phyloP scores from a whole-genome alignment of 2,888 invertebrate genomes.

The Sinohyriopsis cumingii region DNA sequence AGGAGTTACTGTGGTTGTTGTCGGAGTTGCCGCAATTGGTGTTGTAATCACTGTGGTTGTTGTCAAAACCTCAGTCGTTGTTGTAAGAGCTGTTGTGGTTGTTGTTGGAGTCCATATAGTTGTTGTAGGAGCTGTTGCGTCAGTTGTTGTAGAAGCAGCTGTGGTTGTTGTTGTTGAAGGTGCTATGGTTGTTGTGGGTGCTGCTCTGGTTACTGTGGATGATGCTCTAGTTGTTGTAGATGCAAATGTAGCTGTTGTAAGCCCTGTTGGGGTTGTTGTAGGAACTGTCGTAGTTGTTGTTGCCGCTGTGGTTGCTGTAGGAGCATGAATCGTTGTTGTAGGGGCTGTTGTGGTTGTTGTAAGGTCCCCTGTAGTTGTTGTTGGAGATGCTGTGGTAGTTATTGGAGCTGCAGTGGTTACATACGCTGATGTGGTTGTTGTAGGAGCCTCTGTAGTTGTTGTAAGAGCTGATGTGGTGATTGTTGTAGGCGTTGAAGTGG shows the following conservation, averaged over 20 bases:
- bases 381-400: not conserved
- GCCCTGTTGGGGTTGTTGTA: not conserved
- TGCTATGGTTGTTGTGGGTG: slow-evolving; percentile 6
- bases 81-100: slow-evolving; percentile 1
- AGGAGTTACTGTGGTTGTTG: slow-evolving; percentile 2
- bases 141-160: not conserved
- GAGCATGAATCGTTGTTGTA: not conserved
- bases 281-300: slow-evolving; percentile 3
- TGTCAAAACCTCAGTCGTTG: not conserved
- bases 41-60: slow-evolving; percentile 7
- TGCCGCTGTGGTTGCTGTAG: not conserved
- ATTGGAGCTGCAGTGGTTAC: not conserved
- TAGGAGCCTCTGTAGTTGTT: not conserved
- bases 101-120: slow-evolving; percentile 5
- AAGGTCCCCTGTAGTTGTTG: not conserved
- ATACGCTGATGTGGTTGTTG: not conserved
- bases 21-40: slow-evolving; percentile 1
- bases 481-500: slow-evolving; percentile 2
- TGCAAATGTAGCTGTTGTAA: slow-evolving; percentile 5
- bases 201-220: slow-evolving; percentile 1
- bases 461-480: not conserved
- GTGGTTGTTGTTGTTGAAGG: slow-evolving; percentile 8
- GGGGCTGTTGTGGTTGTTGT: not conserved
- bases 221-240: slow-evolving; percentile 5
- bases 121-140: not conserved